Percentiles rank a stretch among this genome's conserved stretches.
phyloP scores from a whole-genome alignment of 1,140 invertebrate genomes.

The Geopemphigus sp. region DNA sequence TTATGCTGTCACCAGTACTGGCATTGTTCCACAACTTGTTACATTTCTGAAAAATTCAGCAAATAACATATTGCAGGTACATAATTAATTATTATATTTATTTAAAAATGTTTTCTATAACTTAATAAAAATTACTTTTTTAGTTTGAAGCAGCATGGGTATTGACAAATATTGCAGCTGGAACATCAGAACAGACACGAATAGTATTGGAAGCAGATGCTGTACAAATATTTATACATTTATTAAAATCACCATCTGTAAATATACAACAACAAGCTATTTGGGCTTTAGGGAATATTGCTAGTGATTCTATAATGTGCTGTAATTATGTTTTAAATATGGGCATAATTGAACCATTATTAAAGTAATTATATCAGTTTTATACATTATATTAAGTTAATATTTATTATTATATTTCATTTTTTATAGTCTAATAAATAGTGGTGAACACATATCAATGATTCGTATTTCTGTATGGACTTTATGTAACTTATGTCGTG shows the following conservation, averaged over 20 bases:
- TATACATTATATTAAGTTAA: too few relatives aligned
- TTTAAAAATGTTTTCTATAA: not conserved
- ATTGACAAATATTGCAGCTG: slow-evolving; percentile 95
- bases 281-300: slow-evolving; percentile 95
- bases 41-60: slow-evolving; percentile 82
- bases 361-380: slow-evolving; percentile 68
- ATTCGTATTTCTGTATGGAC: slow-evolving; percentile 96
- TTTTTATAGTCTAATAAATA: slow-evolving; percentile 43
- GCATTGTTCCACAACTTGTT: slow-evolving; percentile 94
- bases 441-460: slow-evolving; percentile 73
- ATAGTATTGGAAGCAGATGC: slow-evolving; percentile 92
- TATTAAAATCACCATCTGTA: slow-evolving; percentile 56
- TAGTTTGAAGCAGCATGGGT: slow-evolving; percentile 99
- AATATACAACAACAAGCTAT: slow-evolving; percentile 95
- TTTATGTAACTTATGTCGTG: slow-evolving; percentile 91
- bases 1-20: slow-evolving; percentile 93
- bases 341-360: slow-evolving; percentile 79
- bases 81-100: slow-evolving; percentile 34
- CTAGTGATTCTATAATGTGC: slow-evolving; percentile 90
- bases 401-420: not conserved
- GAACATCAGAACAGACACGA: slow-evolving; percentile 91
- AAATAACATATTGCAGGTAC: slow-evolving; percentile 82
- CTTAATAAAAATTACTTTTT: not conserved
- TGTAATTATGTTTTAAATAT: slow-evolving; percentile 85
- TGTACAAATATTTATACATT: slow-evolving; percentile 84